Conservation (phyloP, 1,140 invertebrate genomes). For the Drosophila murphyi region DNA sequence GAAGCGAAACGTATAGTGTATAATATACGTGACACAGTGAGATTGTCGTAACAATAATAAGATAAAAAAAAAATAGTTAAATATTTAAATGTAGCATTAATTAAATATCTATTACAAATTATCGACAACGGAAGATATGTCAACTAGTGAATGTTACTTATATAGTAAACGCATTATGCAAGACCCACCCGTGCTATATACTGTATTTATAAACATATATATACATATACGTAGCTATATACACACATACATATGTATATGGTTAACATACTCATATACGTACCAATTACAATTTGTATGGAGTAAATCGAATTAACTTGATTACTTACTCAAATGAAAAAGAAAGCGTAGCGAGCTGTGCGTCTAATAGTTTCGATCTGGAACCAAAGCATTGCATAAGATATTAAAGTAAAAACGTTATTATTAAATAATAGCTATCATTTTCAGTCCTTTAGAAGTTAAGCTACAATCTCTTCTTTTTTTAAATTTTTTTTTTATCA, state of each 20-base stretch:
- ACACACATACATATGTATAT: constrained; percentile 18
- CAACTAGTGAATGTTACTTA: constrained; percentile 40
- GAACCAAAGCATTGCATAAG: neutral
- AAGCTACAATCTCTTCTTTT: no score
- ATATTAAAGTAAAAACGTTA: no score
- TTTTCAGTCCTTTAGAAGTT: no score
- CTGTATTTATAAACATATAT: constrained; percentile 27
- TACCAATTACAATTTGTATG: constrained; percentile 19
- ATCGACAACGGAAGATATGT: constrained; percentile 16
- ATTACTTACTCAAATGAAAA: neutral
- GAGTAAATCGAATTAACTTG: constrained; percentile 11
- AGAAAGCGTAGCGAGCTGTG: neutral
- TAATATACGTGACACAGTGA: constrained; percentile 15
- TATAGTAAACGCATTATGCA: constrained; percentile 47
- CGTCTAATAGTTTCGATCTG: neutral
- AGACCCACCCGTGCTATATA: constrained; percentile 58
- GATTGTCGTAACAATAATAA: constrained; percentile 22
- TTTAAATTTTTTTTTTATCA: no score
- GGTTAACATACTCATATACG: constrained; percentile 18
- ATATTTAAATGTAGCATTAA: constrained; percentile 17
- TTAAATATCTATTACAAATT: constrained; percentile 6
- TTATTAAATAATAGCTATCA: no score
- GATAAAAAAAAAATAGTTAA: constrained; percentile 20
- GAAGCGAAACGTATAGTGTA: constrained; percentile 1
- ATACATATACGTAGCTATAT: neutral